Conservation (phyloP, 2,888 invertebrate species). For the Drosophila tripunctata region DNA sequence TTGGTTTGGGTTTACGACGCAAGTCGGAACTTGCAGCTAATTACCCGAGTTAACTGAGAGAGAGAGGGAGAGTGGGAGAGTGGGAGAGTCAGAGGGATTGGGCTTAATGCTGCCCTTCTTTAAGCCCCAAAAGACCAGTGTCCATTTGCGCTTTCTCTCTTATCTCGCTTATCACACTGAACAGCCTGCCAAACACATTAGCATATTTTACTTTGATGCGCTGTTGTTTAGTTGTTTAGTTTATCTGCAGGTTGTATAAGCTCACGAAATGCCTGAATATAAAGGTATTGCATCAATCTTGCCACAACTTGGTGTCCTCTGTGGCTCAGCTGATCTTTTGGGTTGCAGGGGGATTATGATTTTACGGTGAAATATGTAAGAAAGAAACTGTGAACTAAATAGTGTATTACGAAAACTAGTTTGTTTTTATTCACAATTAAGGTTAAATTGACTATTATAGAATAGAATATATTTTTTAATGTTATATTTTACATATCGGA, state of each 20-base stretch:
- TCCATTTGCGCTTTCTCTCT: slow-evolving; percentile 25
- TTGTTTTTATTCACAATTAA: no score
- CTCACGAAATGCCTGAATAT: slow-evolving; percentile 73
- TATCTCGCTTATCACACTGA: slow-evolving; percentile 33
- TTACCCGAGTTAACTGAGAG: slow-evolving; percentile 41
- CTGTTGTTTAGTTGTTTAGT: slow-evolving; percentile 62
- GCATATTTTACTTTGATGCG: slow-evolving; percentile 73
- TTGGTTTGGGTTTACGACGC: slow-evolving; percentile 59
- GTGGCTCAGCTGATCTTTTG: background rate
- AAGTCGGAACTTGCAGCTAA: slow-evolving; percentile 48
- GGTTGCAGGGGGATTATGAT: no score
- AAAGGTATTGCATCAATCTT: slow-evolving; percentile 79
- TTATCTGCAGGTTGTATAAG: slow-evolving; percentile 70
- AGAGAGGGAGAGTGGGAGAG: background rate
- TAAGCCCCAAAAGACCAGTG: slow-evolving; percentile 32
- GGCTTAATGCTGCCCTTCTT: background rate
- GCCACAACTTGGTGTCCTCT: slow-evolving; percentile 63
- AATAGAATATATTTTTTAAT: no score
- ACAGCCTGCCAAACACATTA: slow-evolving; percentile 62
- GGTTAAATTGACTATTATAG: no score
- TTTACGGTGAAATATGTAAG: no score
- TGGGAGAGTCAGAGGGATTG: background rate
- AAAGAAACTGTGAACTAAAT: no score
- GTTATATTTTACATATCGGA: no score
- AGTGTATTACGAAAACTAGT: no score